A percentile compares a stretch with the other conserved stretches of the same genome.
These are phyloP conservation scores for Drosophila varians DNA, from an alignment of 1,140 invertebrate genomes.

Conservation along the genomic window DNA sequence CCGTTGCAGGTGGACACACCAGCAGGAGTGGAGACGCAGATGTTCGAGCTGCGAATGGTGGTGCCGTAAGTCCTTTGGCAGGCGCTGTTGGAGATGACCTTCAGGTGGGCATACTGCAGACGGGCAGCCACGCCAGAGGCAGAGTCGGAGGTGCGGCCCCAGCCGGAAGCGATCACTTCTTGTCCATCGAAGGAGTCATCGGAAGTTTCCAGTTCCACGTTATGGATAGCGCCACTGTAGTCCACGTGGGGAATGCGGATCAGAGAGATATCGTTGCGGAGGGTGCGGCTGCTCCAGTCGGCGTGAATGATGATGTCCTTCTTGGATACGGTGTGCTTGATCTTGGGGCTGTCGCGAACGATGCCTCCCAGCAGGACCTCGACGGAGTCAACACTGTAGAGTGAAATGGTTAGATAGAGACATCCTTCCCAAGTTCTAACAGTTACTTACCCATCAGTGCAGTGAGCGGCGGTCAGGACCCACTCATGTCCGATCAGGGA, in stretches of 20 bases:
- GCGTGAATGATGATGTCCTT: slow-evolving; percentile 80
- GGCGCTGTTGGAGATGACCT: slow-evolving; percentile 50
- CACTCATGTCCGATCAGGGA: slow-evolving; percentile 85
- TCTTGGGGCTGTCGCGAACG: slow-evolving; percentile 51
- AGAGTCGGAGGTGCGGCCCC: slow-evolving; percentile 77
- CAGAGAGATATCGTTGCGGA: slow-evolving; percentile 85
- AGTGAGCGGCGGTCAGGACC: slow-evolving; percentile 86
- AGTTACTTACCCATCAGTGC: slow-evolving; percentile 79
- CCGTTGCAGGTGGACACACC: slow-evolving; percentile 79
- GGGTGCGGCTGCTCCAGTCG: slow-evolving; percentile 81
- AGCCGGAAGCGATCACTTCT: slow-evolving; percentile 67
- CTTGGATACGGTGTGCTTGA: slow-evolving; percentile 61
- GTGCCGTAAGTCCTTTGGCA: slow-evolving; percentile 48
- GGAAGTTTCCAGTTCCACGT: slow-evolving; percentile 50
- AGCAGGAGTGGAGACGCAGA: slow-evolving; percentile 60
- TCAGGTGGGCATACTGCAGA: slow-evolving; percentile 62
- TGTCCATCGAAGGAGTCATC: slow-evolving; percentile 48
- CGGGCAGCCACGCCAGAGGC: slow-evolving; percentile 60
- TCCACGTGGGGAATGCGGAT: slow-evolving; percentile 79
- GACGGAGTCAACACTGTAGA: slow-evolving; percentile 51
- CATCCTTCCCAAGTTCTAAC: not conserved
- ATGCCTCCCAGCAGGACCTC: slow-evolving; percentile 61
- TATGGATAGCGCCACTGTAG: slow-evolving; percentile 46
- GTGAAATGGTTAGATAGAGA: not conserved
- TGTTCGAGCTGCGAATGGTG: slow-evolving; percentile 54